These are phyloP conservation scores for Drosophila cognata DNA, from an alignment of 2,888 invertebrate genomes.

Conservation along the genomic window DNA sequence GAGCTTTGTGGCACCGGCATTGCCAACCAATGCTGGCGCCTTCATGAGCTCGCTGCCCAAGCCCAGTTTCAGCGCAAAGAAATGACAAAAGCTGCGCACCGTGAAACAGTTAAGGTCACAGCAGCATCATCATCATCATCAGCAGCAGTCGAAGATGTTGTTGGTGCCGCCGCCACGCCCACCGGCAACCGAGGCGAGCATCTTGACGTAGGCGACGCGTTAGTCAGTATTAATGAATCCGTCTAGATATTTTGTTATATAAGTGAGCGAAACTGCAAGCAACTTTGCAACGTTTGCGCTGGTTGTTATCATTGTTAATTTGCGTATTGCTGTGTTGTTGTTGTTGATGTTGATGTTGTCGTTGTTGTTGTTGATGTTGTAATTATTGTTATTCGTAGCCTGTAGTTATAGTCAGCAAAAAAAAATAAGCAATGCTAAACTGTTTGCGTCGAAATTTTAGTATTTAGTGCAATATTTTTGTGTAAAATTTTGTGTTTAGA, in stretches of 20 bases:
- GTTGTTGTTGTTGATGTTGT: slow-evolving; percentile 37
- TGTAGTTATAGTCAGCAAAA: slow-evolving; percentile 40
- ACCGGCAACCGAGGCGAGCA: slow-evolving; percentile 52
- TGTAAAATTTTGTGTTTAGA: slow-evolving; percentile 19
- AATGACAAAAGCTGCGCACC: slow-evolving; percentile 84
- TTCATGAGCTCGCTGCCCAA: slow-evolving; percentile 83
- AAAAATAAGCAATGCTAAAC: slow-evolving; percentile 24
- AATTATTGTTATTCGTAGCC: slow-evolving; percentile 39
- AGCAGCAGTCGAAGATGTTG: slow-evolving; percentile 34
- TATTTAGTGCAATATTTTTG: slow-evolving; percentile 66
- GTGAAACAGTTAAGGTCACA: slow-evolving; percentile 39
- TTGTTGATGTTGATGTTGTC: slow-evolving; percentile 27
- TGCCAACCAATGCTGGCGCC: slow-evolving; percentile 83
- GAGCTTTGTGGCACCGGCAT: slow-evolving; percentile 86
- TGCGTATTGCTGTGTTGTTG: slow-evolving; percentile 37
- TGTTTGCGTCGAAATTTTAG: slow-evolving; percentile 24
- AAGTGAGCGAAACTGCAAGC: slow-evolving; percentile 32
- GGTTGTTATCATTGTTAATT: slow-evolving; percentile 52
- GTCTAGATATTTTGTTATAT: slow-evolving; percentile 68
- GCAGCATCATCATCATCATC: slow-evolving; percentile 26
- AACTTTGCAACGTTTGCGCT: slow-evolving; percentile 22
- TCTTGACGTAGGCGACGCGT: slow-evolving; percentile 59
- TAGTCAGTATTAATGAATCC: slow-evolving; percentile 78
- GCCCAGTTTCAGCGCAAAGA: slow-evolving; percentile 82
- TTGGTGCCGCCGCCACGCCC: slow-evolving; percentile 43